Evolutionary conservation across 2,797 vertebrate species (phyloP).

Genomic region (Notolepis coatsorum): DNA sequence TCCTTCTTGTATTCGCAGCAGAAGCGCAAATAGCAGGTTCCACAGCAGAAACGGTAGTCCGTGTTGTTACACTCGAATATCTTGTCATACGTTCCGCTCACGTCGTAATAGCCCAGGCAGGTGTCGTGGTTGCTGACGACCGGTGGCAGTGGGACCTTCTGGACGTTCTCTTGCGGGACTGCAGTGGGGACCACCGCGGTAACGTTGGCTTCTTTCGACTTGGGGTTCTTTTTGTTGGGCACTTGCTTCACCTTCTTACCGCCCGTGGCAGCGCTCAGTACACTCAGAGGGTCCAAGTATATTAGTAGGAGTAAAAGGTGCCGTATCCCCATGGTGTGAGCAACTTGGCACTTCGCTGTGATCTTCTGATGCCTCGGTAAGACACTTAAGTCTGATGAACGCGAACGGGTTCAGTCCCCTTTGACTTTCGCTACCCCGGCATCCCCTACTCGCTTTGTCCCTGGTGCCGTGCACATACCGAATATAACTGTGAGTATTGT

Average conservation of each 20-base stretch:
- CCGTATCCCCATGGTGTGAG: constrained; percentile 79
- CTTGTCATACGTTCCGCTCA: constrained; percentile 97
- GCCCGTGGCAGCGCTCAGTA: constrained; percentile 72
- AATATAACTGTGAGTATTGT: constrained; percentile 29
- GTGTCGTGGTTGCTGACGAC: constrained; percentile 85
- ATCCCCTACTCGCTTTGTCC: constrained; percentile 44
- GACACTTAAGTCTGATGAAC: constrained; percentile 29
- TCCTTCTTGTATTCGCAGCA: constrained; percentile 97
- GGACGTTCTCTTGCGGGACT: constrained; percentile 63
- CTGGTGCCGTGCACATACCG: constrained; percentile 60
- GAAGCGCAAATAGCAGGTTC: constrained; percentile 96
- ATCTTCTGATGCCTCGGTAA: constrained; percentile 8
- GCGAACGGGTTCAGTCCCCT: constrained; percentile 42
- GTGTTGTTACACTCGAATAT: constrained; percentile 98
- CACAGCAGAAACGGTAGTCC: constrained; percentile 96
- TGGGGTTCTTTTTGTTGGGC: constrained; percentile 65
- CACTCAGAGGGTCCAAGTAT: constrained; percentile 82
- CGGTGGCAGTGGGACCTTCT: constrained; percentile 55
- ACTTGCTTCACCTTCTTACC: constrained; percentile 75
- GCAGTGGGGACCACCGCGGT: constrained; percentile 70
- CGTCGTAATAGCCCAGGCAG: constrained; percentile 96
- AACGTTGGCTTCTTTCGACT: constrained; percentile 64
- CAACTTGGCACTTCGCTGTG: constrained; percentile 30
- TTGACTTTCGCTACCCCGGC: constrained; percentile 47
- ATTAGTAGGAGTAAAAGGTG: constrained; percentile 83